Percentiles rank a stretch among this genome's conserved stretches.
These are phyloP conservation scores for Bostrychus sinensis DNA, from an alignment of 2,113 vertebrate genomes.

Conservation along the genomic window DNA sequence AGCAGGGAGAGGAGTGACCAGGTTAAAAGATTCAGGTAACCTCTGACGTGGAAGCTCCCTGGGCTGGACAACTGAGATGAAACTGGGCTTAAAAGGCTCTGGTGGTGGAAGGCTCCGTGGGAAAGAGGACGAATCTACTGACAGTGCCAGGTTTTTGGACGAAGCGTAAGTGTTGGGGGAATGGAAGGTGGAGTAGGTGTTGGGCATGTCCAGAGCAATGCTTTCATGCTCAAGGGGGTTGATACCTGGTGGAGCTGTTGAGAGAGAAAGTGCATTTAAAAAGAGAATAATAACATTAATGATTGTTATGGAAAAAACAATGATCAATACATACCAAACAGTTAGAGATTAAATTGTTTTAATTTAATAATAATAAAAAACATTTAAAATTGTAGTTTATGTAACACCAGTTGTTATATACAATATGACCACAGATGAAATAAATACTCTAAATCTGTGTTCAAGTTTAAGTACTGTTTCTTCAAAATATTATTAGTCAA, in stretches of 20 bases:
- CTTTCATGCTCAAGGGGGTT: constrained; percentile 80
- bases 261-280: neutral
- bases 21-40: constrained; percentile 79
- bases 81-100: constrained; percentile 28
- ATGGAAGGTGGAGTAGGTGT: constrained; percentile 73
- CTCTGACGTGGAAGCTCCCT: constrained; percentile 76
- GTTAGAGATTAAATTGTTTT: no score
- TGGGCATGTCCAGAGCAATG: constrained; percentile 70
- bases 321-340: no score
- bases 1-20: constrained; percentile 66
- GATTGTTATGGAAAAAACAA: no score
- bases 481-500: no score
- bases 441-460: no score
- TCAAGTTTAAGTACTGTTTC: no score
- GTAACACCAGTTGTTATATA: no score
- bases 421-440: no score
- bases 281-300: no score
- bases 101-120: neutral
- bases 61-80: constrained; percentile 55
- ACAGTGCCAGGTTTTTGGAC: constrained; percentile 23
- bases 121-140: neutral
- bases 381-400: no score
- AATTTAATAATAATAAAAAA: no score
- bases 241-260: constrained; percentile 74
- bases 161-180: constrained; percentile 22